A percentile compares a stretch with the other conserved stretches of the same genome.
Evolutionary conservation across 2,113 vertebrate species (phyloP).

Genomic region (Acrocephalus kingi): DNA sequence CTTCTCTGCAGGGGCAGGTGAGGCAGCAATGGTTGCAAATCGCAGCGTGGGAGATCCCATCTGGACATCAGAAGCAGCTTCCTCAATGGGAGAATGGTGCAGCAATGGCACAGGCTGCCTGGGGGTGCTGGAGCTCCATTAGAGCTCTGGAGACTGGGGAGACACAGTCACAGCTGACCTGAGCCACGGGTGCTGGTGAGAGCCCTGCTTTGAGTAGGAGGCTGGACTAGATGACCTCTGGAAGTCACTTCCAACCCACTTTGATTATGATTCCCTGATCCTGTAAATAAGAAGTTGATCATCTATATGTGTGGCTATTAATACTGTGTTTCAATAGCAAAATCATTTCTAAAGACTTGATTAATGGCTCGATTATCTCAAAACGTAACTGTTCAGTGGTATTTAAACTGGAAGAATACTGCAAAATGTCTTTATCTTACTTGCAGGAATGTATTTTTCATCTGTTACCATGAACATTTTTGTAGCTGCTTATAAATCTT

Average conservation of each 20-base stretch:
- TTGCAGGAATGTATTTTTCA: background rate
- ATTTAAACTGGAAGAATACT: background rate
- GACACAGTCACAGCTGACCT: background rate
- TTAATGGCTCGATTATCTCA: background rate
- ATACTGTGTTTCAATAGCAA: background rate
- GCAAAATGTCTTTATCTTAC: background rate
- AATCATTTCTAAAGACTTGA: background rate
- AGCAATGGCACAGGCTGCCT: background rate
- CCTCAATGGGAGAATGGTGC: background rate
- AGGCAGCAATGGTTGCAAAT: background rate
- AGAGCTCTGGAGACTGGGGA: background rate
- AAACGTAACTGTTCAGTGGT: background rate
- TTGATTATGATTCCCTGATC: background rate
- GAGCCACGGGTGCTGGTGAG: background rate
- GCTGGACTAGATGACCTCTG: background rate
- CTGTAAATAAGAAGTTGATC: background rate
- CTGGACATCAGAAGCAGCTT: background rate
- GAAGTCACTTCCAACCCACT: background rate
- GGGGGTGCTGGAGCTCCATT: background rate
- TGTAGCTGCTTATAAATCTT: background rate
- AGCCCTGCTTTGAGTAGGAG: background rate
- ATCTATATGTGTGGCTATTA: background rate
- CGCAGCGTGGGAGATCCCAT: rapidly evolving
- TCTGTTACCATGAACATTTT: background rate
- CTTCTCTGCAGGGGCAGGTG: background rate